Percentiles rank a stretch among this genome's conserved stretches.
These are phyloP conservation scores for Megalonaias nervosa DNA, from an alignment of 1,140 invertebrate genomes.

Conservation along the genomic window DNA sequence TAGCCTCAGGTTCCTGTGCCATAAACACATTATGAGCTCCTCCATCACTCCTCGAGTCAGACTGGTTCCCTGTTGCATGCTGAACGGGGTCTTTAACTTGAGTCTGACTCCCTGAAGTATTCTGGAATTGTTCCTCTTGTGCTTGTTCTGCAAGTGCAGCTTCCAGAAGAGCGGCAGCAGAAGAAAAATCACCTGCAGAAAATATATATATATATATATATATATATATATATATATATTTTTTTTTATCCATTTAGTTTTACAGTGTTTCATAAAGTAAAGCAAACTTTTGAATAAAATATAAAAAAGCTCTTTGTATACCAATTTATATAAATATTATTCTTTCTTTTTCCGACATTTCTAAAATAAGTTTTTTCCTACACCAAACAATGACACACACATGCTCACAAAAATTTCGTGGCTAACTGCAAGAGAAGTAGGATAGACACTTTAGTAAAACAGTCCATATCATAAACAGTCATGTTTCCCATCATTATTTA, in stretches of 20 bases:
- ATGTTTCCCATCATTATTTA: no score
- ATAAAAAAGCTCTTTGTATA: not conserved
- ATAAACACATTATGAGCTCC: not conserved
- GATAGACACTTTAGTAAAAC: no score
- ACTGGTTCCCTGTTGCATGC: slow-evolving; percentile 4
- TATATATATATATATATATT: no score
- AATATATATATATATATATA: no score
- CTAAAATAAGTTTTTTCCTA: no score
- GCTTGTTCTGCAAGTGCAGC: slow-evolving; percentile 17
- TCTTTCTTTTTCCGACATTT: no score
- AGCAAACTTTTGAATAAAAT: not conserved
- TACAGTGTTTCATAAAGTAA: not conserved
- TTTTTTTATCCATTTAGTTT: not conserved
- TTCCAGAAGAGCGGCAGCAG: slow-evolving; percentile 19
- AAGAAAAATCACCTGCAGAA: slow-evolving; percentile 30
- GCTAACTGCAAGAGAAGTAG: no score
- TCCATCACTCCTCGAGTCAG: not conserved
- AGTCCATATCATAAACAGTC: no score
- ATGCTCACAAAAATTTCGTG: no score
- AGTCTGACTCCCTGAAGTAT: slow-evolving; percentile 4
- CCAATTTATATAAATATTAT: not conserved
- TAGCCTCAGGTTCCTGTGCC: not conserved
- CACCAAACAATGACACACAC: no score
- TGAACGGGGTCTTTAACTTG: not conserved
- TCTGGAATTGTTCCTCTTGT: slow-evolving; percentile 2